Percentiles rank a stretch among this genome's conserved stretches.
Conservation (phyloP, 2,113 vertebrate species). For the Motacilla alba region DNA sequence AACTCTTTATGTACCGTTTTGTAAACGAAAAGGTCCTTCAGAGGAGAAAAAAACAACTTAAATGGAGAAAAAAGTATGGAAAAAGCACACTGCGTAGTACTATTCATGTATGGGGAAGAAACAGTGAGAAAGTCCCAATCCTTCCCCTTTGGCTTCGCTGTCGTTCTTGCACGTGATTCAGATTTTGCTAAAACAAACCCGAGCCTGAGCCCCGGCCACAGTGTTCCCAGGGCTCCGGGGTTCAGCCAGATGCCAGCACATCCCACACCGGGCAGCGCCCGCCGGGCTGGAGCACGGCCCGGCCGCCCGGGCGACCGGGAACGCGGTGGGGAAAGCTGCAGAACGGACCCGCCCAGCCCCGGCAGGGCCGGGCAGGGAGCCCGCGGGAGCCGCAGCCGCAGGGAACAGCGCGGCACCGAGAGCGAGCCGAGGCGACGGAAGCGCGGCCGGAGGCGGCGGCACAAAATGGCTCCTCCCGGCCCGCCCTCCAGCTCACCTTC, state of each 20-base stretch:
- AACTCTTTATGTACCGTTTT: not conserved
- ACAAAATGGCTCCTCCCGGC: constrained; percentile 5
- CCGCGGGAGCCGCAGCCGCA: not conserved
- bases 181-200: not conserved
- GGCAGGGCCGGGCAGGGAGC: not conserved
- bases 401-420: not conserved
- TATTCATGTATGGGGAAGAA: rapidly evolving
- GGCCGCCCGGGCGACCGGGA: not conserved
- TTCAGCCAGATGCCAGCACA: not conserved
- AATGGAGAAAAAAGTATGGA: rapidly evolving
- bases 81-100: rapidly evolving
- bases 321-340: not conserved
- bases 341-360: not conserved
- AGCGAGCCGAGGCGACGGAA: no score
- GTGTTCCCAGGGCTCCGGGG: not conserved
- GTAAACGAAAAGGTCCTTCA: not conserved
- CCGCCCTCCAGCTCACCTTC: constrained; percentile 76
- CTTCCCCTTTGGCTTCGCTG: not conserved
- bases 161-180: not conserved
- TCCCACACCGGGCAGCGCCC: not conserved
- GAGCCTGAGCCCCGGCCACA: not conserved
- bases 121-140: rapidly evolving
- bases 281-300: not conserved
- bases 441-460: not conserved
- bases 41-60: not conserved